Percentiles rank a stretch among this genome's conserved stretches.
phyloP scores from a whole-genome alignment of 2,113 vertebrate species.

The Recurvirostra avosetta region DNA sequence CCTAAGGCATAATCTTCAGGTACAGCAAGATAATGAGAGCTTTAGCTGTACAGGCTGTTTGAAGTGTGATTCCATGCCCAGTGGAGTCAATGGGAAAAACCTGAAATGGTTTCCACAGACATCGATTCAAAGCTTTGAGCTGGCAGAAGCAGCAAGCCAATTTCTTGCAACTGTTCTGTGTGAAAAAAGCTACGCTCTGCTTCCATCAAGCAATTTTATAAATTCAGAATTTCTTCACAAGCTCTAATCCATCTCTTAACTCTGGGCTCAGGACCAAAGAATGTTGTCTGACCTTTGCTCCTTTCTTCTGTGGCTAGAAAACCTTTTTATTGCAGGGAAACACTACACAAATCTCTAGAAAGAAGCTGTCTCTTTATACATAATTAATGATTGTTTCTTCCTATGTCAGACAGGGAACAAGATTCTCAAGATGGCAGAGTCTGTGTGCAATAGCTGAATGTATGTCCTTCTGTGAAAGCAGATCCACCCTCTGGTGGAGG shows the following conservation, averaged over 20 bases:
- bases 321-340: not conserved
- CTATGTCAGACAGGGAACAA: not conserved
- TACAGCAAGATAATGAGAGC: conserved; percentile 5
- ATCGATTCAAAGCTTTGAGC: not conserved
- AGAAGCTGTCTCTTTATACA: not conserved
- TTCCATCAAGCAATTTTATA: not conserved
- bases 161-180: not conserved
- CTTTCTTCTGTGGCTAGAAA: not conserved
- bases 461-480: not conserved
- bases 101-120: not conserved
- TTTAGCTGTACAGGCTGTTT: not conserved
- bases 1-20: conserved; percentile 26
- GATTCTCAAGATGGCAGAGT: not conserved
- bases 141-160: not conserved
- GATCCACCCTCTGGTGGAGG: not conserved
- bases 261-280: not conserved
- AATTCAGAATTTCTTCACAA: not conserved
- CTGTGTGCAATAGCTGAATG: not conserved
- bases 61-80: conserved; percentile 12
- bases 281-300: not conserved
- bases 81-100: conserved; percentile 9
- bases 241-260: not conserved
- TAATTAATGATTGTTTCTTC: not conserved
- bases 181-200: not conserved
- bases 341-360: not conserved